Conservation (phyloP, 1,140 invertebrate genomes). For the Diorhabda elongata region DNA sequence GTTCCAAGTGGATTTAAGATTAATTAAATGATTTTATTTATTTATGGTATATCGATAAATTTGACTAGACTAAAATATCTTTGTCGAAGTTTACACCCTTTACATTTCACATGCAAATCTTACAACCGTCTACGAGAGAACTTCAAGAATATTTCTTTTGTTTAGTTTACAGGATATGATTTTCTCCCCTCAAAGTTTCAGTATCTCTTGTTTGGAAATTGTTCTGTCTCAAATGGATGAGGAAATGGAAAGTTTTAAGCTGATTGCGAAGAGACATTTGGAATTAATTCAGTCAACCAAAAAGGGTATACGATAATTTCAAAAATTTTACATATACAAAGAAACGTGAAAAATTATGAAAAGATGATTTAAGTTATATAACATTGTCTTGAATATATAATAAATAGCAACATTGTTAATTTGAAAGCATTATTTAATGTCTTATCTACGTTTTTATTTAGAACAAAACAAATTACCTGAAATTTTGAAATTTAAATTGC, state of each 20-base stretch:
- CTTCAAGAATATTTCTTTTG: constrained; percentile 23
- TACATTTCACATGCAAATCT: constrained; percentile 29
- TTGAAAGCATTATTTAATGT: no score
- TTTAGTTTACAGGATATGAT: constrained; percentile 18
- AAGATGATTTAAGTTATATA: no score
- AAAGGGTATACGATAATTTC: no score
- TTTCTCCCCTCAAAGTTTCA: constrained; percentile 4
- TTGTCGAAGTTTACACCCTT: constrained; percentile 24
- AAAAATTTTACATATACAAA: no score
- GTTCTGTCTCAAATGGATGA: neutral
- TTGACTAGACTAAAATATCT: constrained; percentile 10
- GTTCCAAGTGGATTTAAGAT: neutral
- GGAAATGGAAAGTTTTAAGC: constrained; percentile 2
- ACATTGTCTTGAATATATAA: no score
- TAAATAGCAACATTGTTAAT: no score
- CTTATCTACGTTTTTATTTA: no score
- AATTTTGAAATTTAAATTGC: no score
- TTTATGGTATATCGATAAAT: neutral
- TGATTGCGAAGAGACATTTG: neutral
- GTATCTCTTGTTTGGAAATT: neutral
- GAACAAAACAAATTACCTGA: no score
- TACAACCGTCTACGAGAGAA: constrained; percentile 16
- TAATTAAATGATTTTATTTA: neutral
- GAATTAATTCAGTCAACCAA: no score
- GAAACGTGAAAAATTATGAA: no score